Evolutionary conservation across 2,888 invertebrate species (phyloP), one percentile per base, ranked within the genome.

Genomic region (Lepeophtheirus nordmannii): DNA sequence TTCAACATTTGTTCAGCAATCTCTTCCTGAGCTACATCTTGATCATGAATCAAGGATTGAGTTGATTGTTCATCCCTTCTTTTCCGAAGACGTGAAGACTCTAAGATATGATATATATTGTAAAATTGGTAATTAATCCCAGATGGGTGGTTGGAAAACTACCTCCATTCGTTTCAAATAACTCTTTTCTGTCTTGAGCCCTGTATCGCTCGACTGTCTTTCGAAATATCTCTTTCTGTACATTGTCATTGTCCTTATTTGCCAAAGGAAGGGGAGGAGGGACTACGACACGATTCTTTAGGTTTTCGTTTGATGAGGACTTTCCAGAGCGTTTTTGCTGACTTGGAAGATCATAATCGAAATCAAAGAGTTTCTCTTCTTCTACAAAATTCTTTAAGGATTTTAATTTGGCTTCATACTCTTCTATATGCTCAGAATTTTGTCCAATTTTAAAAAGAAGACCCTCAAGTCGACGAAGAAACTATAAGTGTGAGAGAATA

Each of bases 1-100:
- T 71, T 70, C 40, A 80, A 72, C 74, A 80, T 76, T 68, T 80
- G 78, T 40, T 78, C 76, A 0, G 80, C 78, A 38, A 80, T 71
- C 68, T 75, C 74, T 67, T 78, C 78, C 69, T 80, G 79, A 67
- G 75, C 70, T 46, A 74, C 72, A 59, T 78, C 74, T 64, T 79
- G 78, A 69, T 76, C 75, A 67, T 75, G 73, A 67, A 78, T 71
- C 11, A 76, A 72, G 3, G 74, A 72, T 70, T 77, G 53, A 5
- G 53, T 5, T 2, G 53, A 46, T 14, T 14, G 17, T 46, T 17
- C 53, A n/a, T 46, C 53, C 14, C 17, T 17, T n/a, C n/a, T 46
- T 17, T 46, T 46, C 5, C 53, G 53, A 46, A 14, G 53, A 46
- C 53, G 53, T n/a, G 17, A 30, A 30, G 30, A 17, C 17, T 46